phyloP scores from a whole-genome alignment of 2,888 invertebrate genomes.

The Drosophila lutescens region DNA sequence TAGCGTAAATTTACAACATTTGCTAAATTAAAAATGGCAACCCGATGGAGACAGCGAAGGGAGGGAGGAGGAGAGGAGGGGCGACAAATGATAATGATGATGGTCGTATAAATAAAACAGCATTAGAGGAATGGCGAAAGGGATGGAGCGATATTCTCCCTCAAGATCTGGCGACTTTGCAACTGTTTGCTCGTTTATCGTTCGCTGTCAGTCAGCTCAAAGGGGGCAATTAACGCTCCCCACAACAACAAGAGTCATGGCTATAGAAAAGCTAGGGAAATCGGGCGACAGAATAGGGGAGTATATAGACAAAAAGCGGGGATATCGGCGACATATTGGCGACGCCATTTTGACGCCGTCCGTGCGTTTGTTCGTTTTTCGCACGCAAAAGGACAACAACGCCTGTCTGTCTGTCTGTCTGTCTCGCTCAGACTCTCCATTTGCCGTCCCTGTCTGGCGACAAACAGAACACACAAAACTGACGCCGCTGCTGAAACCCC shows the following conservation, averaged over 20 bases:
- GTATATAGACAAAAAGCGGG: conserved; percentile 16
- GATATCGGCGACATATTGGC: conserved; percentile 79
- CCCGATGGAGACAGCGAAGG: conserved; percentile 19
- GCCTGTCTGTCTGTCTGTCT: conserved; percentile 14
- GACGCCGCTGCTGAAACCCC: conserved; percentile 45
- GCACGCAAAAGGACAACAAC: conserved; percentile 69
- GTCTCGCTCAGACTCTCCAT: conserved; percentile 13
- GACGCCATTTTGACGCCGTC: conserved; percentile 81
- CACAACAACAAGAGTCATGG: conserved; percentile 20
- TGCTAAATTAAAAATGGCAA: conserved; percentile 79
- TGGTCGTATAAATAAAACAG: conserved; percentile 62
- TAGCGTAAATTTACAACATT: conserved; percentile 80
- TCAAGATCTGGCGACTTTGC: conserved; percentile 46
- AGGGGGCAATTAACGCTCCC: conserved; percentile 74
- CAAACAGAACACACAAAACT: conserved; percentile 44
- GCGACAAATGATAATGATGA: conserved; percentile 51
- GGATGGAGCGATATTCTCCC: conserved; percentile 10
- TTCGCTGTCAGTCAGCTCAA: conserved; percentile 76
- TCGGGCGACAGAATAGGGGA: neutral
- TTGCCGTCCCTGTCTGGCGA: conserved; percentile 48
- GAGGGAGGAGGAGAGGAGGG: neutral
- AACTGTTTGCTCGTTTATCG: conserved; percentile 78
- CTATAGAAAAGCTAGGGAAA: conserved; percentile 15
- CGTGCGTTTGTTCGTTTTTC: conserved; percentile 30
- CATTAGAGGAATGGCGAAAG: conserved; percentile 59